Conservation (phyloP, 2,797 vertebrate species). For the Macropus fuliginosus region DNA sequence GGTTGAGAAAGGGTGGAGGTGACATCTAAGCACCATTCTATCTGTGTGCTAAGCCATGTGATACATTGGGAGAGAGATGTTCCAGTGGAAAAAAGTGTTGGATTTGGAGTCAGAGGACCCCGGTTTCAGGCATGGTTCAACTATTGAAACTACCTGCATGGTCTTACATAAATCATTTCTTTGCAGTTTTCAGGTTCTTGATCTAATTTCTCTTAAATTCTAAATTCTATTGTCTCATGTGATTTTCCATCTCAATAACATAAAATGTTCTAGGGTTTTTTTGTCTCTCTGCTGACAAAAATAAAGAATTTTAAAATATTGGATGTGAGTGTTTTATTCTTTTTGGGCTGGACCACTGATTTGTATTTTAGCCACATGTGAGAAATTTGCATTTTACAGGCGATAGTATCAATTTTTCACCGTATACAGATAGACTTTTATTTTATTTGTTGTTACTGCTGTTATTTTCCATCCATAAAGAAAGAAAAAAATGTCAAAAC, state of each 20-base stretch:
- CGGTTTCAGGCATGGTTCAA: neutral
- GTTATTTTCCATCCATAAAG: constrained; percentile 50
- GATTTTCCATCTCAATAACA: neutral
- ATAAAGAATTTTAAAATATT: constrained; percentile 37
- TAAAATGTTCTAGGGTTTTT: neutral
- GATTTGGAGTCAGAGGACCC: neutral
- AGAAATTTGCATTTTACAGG: constrained; percentile 46
- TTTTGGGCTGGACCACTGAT: constrained; percentile 38
- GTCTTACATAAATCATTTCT: neutral
- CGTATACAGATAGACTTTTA: constrained; percentile 51
- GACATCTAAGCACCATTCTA: neutral
- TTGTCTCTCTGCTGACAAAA: neutral
- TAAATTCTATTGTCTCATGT: neutral
- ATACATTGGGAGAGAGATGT: neutral
- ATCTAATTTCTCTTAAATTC: neutral
- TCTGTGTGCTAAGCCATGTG: neutral
- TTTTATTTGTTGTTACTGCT: constrained; percentile 60
- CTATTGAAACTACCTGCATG: neutral
- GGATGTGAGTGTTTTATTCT: constrained; percentile 36
- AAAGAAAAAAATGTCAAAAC: constrained; percentile 59
- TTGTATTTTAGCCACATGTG: constrained; percentile 24
- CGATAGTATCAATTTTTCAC: constrained; percentile 50
- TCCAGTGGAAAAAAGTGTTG: neutral
- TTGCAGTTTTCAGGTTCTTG: neutral
- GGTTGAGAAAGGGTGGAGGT: neutral